phyloP scores from a whole-genome alignment of 2,888 invertebrate species.

The Pantelozetes paolii region DNA sequence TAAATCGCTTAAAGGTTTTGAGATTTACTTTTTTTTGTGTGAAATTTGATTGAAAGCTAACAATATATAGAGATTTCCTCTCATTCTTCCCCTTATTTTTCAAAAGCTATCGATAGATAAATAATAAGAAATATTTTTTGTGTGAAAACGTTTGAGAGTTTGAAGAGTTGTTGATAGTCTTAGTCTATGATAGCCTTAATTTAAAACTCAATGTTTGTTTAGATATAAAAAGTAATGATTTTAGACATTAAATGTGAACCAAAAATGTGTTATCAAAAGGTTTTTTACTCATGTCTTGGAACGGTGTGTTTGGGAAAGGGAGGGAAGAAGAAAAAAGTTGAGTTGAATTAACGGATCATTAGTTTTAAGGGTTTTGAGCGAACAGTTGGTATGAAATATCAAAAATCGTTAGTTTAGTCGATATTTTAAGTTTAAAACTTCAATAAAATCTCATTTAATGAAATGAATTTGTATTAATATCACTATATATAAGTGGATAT shows the following conservation, averaged over 20 bases:
- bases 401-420: not conserved
- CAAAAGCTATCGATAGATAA: constrained; percentile 1
- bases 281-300: not conserved
- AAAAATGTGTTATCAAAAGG: not conserved
- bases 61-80: too few species aligned
- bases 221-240: constrained; percentile 14
- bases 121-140: not conserved
- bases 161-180: constrained; percentile 11
- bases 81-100: too few species aligned
- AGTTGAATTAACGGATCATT: constrained; percentile 27
- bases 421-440: too few species aligned
- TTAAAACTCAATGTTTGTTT: constrained; percentile 4
- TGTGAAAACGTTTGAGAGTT: not conserved
- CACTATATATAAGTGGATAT: too few species aligned
- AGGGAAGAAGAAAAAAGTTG: not conserved
- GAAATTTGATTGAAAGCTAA: too few species aligned
- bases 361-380: not conserved
- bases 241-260: not conserved
- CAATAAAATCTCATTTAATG: too few species aligned
- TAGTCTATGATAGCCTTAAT: not conserved
- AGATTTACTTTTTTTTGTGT: too few species aligned
- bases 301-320: not conserved
- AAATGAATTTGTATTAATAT: too few species aligned
- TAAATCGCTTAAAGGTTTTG: too few species aligned
- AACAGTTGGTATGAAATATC: not conserved